Evolutionary conservation across 1,140 invertebrate genomes (phyloP).

Genomic region (Hormaphis cornu): DNA sequence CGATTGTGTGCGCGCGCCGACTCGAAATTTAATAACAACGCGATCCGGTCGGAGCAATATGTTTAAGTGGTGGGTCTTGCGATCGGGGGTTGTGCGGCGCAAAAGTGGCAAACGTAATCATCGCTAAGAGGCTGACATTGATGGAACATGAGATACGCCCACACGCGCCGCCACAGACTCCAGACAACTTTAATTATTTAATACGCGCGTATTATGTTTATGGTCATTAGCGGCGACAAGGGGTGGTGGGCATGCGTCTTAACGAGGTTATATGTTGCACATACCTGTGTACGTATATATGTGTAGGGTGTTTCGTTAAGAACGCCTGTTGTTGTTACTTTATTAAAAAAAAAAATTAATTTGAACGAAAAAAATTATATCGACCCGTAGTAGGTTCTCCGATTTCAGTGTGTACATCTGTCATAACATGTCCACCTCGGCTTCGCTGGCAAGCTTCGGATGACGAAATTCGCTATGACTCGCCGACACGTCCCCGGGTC

Average conservation of each 20-base stretch:
- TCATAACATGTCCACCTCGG: no score
- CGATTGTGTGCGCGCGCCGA: no score
- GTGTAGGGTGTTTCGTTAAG: background rate
- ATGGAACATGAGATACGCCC: conserved; percentile 10
- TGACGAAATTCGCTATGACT: no score
- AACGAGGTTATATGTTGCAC: background rate
- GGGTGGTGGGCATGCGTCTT: background rate
- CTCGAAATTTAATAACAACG: conserved; percentile 1
- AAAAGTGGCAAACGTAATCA: conserved; percentile 17
- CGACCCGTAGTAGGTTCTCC: no score
- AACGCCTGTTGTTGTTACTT: background rate
- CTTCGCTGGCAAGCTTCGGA: no score
- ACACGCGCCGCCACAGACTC: background rate
- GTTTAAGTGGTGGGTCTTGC: conserved; percentile 8
- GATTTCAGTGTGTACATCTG: no score
- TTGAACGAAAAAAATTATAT: no score
- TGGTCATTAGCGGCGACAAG: background rate
- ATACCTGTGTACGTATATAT: background rate
- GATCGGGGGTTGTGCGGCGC: background rate
- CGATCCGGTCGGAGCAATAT: conserved; percentile 11
- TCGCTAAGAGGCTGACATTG: conserved; percentile 22
- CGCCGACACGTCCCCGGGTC: no score
- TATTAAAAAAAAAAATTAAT: no score
- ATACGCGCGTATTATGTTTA: conserved; percentile 23
- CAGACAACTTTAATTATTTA: conserved; percentile 25